A percentile compares a stretch with the other conserved stretches of the same genome.
phyloP scores from a whole-genome alignment of 1,140 invertebrate species.

The Danaus melanippus region DNA sequence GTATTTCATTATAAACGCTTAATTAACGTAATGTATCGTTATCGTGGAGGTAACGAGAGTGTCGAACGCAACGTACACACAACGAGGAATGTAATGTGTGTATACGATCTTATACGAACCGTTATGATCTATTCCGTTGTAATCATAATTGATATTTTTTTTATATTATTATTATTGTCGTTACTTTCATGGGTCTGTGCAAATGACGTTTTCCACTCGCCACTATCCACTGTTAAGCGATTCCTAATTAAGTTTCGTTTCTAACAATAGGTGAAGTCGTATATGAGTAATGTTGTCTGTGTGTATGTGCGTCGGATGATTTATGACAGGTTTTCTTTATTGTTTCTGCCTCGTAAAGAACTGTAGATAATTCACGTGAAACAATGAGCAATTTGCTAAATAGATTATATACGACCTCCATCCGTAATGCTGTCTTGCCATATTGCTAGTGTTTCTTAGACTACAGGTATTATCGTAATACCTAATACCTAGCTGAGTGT shows the following conservation, averaged over 20 bases:
- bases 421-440: constrained; percentile 68
- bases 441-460: constrained; percentile 59
- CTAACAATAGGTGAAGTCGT: constrained; percentile 44
- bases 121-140: constrained; percentile 22
- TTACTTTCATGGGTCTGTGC: constrained; percentile 56
- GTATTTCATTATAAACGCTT: constrained; percentile 60
- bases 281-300: constrained; percentile 47
- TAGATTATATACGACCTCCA: constrained; percentile 68
- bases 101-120: constrained; percentile 40
- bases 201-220: constrained; percentile 28
- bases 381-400: constrained; percentile 70
- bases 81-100: constrained; percentile 38
- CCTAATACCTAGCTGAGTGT: constrained; percentile 34
- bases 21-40: constrained; percentile 48
- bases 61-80: constrained; percentile 32
- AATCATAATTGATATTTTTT: constrained; percentile 22
- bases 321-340: constrained; percentile 62
- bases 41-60: constrained; percentile 27
- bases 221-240: constrained; percentile 24
- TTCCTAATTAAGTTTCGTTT: constrained; percentile 39
- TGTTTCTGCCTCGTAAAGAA: constrained; percentile 65
- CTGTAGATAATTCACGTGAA: constrained; percentile 58
- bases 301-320: constrained; percentile 55
- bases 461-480: constrained; percentile 34
- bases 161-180: constrained; percentile 38